phyloP scores from a whole-genome alignment of 2,797 vertebrate species.

The Sitta carolinensis region DNA sequence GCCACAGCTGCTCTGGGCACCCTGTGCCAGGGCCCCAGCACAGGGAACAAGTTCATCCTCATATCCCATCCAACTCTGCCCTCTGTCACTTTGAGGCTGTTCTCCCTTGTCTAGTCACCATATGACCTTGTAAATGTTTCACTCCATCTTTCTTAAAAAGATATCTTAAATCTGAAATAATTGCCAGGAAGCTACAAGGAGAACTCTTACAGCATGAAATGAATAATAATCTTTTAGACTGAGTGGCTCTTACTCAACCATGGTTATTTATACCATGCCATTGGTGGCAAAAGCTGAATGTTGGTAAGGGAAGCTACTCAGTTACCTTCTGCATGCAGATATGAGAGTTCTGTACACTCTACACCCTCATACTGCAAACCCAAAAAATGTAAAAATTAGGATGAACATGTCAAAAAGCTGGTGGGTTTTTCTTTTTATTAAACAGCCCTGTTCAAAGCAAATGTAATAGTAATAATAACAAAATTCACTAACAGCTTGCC shows the following conservation, averaged over 20 bases:
- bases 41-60: neutral
- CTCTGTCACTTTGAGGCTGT: neutral
- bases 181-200: neutral
- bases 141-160: neutral
- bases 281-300: neutral
- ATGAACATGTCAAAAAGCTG: neutral
- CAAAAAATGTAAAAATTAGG: neutral
- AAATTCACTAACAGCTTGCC: neutral
- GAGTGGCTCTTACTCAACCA: neutral
- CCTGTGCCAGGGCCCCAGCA: neutral
- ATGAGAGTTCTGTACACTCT: neutral
- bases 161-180: neutral
- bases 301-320: neutral
- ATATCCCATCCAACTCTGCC: neutral
- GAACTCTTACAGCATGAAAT: neutral
- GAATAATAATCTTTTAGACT: neutral
- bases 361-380: neutral
- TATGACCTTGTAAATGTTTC: neutral
- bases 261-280: neutral
- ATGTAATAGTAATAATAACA: neutral
- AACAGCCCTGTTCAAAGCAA: neutral
- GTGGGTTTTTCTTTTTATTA: neutral
- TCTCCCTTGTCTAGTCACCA: neutral
- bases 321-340: neutral
- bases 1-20: neutral